Evolutionary conservation across 2,888 invertebrate species (phyloP).

Genomic region (Chymomyza amoena): DNA sequence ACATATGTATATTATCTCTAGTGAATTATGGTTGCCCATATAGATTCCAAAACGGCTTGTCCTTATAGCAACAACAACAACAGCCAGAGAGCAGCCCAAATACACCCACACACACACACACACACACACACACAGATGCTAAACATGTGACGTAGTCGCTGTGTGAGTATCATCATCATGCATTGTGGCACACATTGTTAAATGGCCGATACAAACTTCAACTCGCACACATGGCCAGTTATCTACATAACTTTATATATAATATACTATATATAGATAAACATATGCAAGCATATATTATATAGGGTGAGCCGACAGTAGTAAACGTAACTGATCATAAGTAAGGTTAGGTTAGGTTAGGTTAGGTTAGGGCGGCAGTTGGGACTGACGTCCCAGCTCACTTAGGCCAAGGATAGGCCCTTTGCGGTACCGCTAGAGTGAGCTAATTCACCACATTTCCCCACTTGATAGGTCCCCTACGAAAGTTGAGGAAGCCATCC

Average conservation of each 20-base stretch:
- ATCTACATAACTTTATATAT: background rate
- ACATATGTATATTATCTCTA: conserved; percentile 72
- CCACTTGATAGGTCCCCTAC: too few relatives aligned
- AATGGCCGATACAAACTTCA: conserved; percentile 72
- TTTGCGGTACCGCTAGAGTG: too few relatives aligned
- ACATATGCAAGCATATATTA: background rate
- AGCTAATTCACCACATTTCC: too few relatives aligned
- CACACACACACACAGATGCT: conserved; percentile 14
- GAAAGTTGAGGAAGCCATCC: too few relatives aligned
- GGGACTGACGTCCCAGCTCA: too few relatives aligned
- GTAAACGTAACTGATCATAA: too few relatives aligned
- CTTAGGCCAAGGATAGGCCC: too few relatives aligned
- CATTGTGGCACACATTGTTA: conserved; percentile 70
- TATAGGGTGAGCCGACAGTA: background rate
- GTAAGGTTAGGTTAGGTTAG: too few relatives aligned
- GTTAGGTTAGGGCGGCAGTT: too few relatives aligned
- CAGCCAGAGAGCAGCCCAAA: conserved; percentile 13
- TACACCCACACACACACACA: conserved; percentile 15
- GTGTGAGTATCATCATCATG: conserved; percentile 47
- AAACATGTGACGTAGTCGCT: conserved; percentile 31
- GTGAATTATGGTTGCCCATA: conserved; percentile 71
- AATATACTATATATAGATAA: background rate
- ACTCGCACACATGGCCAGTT: conserved; percentile 21
- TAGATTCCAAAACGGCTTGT: conserved; percentile 68
- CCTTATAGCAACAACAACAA: conserved; percentile 47